phyloP scores from a whole-genome alignment of 1,140 invertebrate species.

The Neodiprion fabricii region DNA sequence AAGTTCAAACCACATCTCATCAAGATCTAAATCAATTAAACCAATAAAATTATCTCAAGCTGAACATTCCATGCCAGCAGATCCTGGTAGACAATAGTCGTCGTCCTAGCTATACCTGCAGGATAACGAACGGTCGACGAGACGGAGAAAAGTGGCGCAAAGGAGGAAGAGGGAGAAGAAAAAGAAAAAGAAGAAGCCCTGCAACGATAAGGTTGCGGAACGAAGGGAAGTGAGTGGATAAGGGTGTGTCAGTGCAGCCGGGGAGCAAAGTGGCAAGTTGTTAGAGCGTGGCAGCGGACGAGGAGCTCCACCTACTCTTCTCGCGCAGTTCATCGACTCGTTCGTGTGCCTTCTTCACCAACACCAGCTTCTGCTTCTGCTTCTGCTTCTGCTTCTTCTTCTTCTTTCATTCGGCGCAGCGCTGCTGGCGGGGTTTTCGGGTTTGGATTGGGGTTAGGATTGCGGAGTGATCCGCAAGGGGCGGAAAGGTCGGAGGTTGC shows the following conservation, averaged over 20 bases:
- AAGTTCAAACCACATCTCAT: too few species aligned
- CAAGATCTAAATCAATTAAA: too few species aligned
- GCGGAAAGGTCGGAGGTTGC: not conserved
- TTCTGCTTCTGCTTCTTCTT: too few species aligned
- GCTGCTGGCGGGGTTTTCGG: slow-evolving; percentile 28
- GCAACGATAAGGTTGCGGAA: slow-evolving; percentile 24
- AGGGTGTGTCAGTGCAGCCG: not conserved
- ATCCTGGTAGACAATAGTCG: too few species aligned
- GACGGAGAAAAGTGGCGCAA: slow-evolving; percentile 14
- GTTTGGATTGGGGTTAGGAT: slow-evolving; percentile 40
- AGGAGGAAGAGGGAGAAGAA: slow-evolving; percentile 20
- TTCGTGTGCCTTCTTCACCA: too few species aligned
- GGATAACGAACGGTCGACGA: not conserved
- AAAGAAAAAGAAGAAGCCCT: slow-evolving; percentile 18
- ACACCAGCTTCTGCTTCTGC: too few species aligned
- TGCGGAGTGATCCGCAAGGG: slow-evolving; percentile 20
- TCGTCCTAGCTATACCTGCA: too few species aligned
- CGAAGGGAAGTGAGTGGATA: slow-evolving; percentile 4
- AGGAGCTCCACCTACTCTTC: slow-evolving; percentile 17
- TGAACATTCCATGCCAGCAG: too few species aligned
- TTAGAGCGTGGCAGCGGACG: slow-evolving; percentile 15
- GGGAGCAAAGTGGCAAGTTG: slow-evolving; percentile 5
- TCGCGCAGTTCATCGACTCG: not conserved
- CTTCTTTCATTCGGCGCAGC: too few species aligned
- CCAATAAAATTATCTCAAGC: too few species aligned